A percentile compares a stretch with the other conserved stretches of the same genome.
phyloP scores from a whole-genome alignment of 2,888 invertebrate species.

The Pristionchus fissidentatus region DNA sequence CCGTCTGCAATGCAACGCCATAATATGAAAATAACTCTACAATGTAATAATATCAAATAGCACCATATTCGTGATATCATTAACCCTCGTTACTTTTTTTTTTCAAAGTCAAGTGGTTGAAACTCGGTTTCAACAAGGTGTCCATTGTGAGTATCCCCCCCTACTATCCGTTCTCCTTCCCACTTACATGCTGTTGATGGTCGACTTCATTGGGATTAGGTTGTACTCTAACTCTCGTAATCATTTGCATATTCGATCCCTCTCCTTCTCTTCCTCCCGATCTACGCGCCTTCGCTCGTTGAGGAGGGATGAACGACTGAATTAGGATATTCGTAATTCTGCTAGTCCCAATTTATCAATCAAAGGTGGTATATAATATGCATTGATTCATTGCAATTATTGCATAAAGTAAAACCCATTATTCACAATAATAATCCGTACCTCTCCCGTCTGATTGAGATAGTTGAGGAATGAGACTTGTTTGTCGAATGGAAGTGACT shows the following conservation, averaged over 20 bases:
- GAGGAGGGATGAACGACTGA: conserved; percentile 30
- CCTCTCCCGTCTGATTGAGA: conserved; percentile 44
- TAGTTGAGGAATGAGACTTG: conserved; percentile 41
- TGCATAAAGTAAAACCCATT: no score
- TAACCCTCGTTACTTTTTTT: neutral
- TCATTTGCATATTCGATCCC: no score
- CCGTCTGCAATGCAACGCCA: neutral
- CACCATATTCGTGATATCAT: no score
- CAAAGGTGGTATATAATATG: no score
- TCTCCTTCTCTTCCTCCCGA: conserved; percentile 23
- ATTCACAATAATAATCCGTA: no score
- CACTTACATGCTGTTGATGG: conserved; percentile 27
- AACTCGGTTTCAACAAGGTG: no score
- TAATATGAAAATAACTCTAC: neutral
- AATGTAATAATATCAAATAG: no score
- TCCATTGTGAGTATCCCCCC: no score
- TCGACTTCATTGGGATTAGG: conserved; percentile 34
- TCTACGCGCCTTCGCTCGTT: conserved; percentile 13
- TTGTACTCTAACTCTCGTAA: no score
- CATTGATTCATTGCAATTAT: no score
- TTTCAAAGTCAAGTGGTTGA: neutral
- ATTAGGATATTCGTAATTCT: neutral
- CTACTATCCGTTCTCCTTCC: no score
- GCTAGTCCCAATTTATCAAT: neutral
- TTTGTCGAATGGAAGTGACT: conserved; percentile 42